A percentile compares a stretch with the other conserved stretches of the same genome.
phyloP scores from a whole-genome alignment of 2,888 invertebrate genomes.

The Cosmorhoe ocellata region DNA sequence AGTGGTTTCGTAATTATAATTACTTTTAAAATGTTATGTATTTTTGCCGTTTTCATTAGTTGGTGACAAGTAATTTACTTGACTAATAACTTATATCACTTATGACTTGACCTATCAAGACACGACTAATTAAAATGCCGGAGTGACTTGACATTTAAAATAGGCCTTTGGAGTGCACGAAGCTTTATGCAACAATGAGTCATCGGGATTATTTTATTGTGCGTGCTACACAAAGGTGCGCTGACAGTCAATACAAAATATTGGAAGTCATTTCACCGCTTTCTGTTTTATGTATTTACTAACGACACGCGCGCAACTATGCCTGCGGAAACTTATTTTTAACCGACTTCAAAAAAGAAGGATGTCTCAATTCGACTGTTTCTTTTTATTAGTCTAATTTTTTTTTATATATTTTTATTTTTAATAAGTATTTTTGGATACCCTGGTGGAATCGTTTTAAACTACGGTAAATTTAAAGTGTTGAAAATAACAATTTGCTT shows the following conservation, averaged over 20 bases:
- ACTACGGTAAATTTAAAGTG: conserved; percentile 1
- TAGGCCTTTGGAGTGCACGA: conserved; percentile 28
- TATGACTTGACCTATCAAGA: conserved; percentile 19
- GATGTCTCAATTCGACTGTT: no score
- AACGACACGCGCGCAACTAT: not conserved
- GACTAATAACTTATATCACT: no score
- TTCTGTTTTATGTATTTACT: conserved; percentile 37
- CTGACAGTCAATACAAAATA: conserved; percentile 38
- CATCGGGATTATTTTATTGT: conserved; percentile 33
- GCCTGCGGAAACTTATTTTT: no score
- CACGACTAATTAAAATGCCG: conserved; percentile 26
- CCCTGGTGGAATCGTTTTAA: no score
- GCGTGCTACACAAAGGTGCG: conserved; percentile 28
- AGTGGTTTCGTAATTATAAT: no score
- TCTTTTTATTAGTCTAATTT: no score
- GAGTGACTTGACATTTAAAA: conserved; percentile 31
- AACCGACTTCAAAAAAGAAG: no score
- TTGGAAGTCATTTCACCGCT: conserved; percentile 50
- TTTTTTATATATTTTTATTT: not conserved
- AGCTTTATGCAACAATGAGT: conserved; percentile 43
- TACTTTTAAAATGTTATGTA: no score
- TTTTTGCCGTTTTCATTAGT: no score
- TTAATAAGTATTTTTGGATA: no score
- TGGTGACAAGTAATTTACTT: no score
- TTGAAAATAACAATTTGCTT: conserved; percentile 9